Evolutionary conservation across 2,113 vertebrate species (phyloP), one percentile per base, ranked within the genome.

Genomic region (Gavialis gangeticus): DNA sequence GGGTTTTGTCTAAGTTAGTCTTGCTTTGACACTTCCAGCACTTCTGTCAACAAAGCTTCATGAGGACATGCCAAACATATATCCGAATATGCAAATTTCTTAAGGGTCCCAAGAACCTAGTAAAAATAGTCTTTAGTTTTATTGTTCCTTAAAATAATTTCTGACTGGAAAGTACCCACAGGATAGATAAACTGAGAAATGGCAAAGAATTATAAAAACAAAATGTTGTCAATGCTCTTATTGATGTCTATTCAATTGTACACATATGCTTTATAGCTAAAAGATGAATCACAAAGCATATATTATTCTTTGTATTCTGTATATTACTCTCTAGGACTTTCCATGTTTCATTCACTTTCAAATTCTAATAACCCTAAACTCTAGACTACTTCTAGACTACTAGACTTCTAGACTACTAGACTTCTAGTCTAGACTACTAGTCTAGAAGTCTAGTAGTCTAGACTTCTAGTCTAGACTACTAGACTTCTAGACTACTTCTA

Each of bases 1-100:
- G 4, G 5, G 3, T 0, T 82, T 82, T 84, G 1, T 25, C 21
- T 86, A 22, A 55, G 1, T 18, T 0, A 16, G 66, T 16, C 21
- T 15, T 46, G 3, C 34, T 64, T 28, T 76, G 8, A 78, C 57
- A 17, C 2, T 4, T 3, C 84, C 12, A 81, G 64, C 21, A 37
- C 66, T 59, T 87, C 21, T 3, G 22, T 56, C 56, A 67, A 25
- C 2, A 30, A 79, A 9, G 1, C 28, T 81, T 56, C 63, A 30
- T 19, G 80, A 79, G 55, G 75, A 66, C 19, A 0, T 30, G 27
- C 57, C 2, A 93, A 58, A 54, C 83, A 87, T 62, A 71, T 66
- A 73, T 69, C 2, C 3, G 66, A 2, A 3, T 81, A 12, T 64
- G n/a, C 34, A 67, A 66, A 3, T 56, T 84, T 78, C 14, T 56